Percentiles rank a stretch among this genome's conserved stretches.
phyloP scores from a whole-genome alignment of 2,113 vertebrate genomes.

The Brachyhypopomus gauderio region DNA sequence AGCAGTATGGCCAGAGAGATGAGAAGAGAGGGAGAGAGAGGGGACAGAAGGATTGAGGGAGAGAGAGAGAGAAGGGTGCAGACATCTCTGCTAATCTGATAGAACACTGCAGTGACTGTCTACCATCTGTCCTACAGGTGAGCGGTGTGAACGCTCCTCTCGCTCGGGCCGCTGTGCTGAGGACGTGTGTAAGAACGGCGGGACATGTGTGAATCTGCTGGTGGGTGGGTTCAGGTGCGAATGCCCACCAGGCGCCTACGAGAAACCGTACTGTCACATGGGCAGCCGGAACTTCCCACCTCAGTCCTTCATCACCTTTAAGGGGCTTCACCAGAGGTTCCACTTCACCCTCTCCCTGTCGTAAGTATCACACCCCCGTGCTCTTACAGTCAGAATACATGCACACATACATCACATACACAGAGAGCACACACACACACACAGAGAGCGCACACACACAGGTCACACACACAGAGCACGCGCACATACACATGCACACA shows the following conservation, averaged over 20 bases:
- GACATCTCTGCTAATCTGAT: too few species aligned
- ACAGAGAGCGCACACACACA: neutral
- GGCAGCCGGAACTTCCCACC: constrained; percentile 90
- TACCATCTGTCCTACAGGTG: constrained; percentile 69
- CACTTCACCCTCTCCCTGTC: constrained; percentile 92
- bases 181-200: constrained; percentile 87
- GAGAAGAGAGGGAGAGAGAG: too few species aligned
- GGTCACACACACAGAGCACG: neutral
- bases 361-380: constrained; percentile 71
- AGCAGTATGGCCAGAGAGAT: too few species aligned
- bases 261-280: constrained; percentile 91
- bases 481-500: neutral
- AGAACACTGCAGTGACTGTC: too few species aligned
- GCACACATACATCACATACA: constrained; percentile 13
- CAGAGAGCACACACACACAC: neutral
- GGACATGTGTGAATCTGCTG: constrained; percentile 89
- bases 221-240: constrained; percentile 93
- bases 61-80: too few species aligned
- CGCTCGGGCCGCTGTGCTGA: constrained; percentile 84
- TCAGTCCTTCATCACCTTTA: constrained; percentile 89
- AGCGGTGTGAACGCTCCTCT: constrained; percentile 85
- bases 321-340: constrained; percentile 91
- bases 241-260: constrained; percentile 84
- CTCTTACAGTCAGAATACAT: neutral
- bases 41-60: too few species aligned